phyloP scores from a whole-genome alignment of 2,888 invertebrate species.

The Prenolepis imparis region DNA sequence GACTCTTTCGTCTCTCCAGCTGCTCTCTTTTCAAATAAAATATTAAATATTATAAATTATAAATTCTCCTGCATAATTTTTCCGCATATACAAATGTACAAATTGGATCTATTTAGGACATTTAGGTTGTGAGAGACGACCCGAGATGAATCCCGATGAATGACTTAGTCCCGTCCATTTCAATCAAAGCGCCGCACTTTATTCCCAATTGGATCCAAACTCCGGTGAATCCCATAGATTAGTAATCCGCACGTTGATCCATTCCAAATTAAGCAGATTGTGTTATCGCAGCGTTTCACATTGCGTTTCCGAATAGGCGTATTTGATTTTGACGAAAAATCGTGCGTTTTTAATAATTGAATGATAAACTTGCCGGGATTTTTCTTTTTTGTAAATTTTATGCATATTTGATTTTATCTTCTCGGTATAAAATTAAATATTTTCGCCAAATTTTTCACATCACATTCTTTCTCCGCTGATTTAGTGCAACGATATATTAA shows the following conservation, averaged over 20 bases:
- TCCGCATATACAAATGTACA: background rate
- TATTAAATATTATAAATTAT: constrained; percentile 21
- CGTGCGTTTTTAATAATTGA: background rate
- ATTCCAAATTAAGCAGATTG: background rate
- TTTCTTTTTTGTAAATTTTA: background rate
- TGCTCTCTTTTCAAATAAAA: background rate
- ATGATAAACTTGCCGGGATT: background rate
- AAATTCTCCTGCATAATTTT: background rate
- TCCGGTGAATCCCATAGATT: background rate
- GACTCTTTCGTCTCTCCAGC: constrained; percentile 1
- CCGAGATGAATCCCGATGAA: background rate
- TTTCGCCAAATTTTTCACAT: background rate
- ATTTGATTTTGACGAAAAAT: background rate
- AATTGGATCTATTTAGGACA: constrained; percentile 12
- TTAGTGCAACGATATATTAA: background rate
- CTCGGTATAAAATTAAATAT: background rate
- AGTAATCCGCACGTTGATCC: constrained; percentile 13
- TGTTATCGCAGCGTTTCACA: background rate
- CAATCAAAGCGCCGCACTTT: constrained; percentile 21
- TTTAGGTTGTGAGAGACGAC: constrained; percentile 17
- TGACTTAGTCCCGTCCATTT: background rate
- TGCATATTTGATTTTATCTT: background rate
- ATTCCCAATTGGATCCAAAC: constrained; percentile 1
- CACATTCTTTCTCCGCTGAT: background rate
- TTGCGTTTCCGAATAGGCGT: background rate